Evolutionary conservation across 2,113 vertebrate species (phyloP).

Genomic region (Garra rufa): DNA sequence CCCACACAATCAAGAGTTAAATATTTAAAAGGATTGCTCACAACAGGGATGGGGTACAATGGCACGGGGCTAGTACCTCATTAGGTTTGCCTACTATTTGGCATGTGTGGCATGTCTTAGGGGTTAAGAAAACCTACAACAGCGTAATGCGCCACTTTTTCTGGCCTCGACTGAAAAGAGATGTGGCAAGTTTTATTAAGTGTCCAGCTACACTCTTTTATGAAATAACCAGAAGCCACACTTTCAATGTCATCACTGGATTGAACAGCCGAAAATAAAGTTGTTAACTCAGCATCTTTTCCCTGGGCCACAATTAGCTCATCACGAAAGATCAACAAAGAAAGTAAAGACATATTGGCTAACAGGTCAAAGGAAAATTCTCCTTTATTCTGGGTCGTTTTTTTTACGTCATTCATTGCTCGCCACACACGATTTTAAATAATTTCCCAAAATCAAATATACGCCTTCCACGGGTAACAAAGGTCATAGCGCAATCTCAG

Average conservation of each 20-base stretch:
- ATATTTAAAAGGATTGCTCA: not conserved
- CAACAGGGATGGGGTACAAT: not conserved
- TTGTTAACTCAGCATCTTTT: not conserved
- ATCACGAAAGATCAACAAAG: not conserved
- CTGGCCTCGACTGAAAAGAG: too few species aligned
- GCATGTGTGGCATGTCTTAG: not conserved
- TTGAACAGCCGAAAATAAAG: not conserved
- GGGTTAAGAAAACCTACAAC: not conserved
- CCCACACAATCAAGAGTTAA: not conserved
- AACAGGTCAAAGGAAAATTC: not conserved
- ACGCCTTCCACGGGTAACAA: constrained; percentile 10
- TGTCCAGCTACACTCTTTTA: not conserved
- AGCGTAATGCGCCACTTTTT: too few species aligned
- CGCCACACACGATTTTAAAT: not conserved
- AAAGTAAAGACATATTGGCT: not conserved
- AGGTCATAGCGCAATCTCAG: not conserved
- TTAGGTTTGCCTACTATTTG: not conserved
- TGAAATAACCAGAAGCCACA: not conserved
- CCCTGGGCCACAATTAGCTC: not conserved
- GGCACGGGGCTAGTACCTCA: too few species aligned
- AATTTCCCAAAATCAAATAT: constrained; percentile 20
- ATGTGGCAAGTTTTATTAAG: not conserved
- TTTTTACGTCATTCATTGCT: not conserved
- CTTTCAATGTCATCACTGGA: not conserved
- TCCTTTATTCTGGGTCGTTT: not conserved